A percentile compares a stretch with the other conserved stretches of the same genome.
Conservation (phyloP, 2,888 invertebrate species). For the Erebia ligea region DNA sequence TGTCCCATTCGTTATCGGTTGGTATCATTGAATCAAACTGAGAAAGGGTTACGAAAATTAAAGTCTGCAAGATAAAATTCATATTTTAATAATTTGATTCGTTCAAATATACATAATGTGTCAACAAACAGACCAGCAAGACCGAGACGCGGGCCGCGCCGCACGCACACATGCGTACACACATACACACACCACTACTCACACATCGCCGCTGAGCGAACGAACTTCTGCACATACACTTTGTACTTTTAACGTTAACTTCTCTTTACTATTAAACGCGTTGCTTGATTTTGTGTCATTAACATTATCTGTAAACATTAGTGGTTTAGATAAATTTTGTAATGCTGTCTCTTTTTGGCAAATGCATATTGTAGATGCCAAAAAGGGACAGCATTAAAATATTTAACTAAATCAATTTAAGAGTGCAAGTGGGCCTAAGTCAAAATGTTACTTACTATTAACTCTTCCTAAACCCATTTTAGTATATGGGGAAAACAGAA, state of each 20-base stretch:
- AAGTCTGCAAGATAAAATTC: constrained; percentile 65
- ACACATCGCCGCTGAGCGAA: constrained; percentile 48
- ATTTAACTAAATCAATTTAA: no score
- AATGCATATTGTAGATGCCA: no score
- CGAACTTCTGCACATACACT: constrained; percentile 79
- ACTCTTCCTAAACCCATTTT: no score
- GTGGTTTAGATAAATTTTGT: no score
- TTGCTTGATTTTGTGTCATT: constrained; percentile 34
- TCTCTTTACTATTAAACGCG: constrained; percentile 23
- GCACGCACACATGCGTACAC: constrained; percentile 48
- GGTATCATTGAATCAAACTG: no score
- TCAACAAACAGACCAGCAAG: constrained; percentile 82
- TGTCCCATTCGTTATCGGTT: no score
- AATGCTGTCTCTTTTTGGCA: no score
- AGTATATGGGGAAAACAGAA: no score
- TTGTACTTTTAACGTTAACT: constrained; percentile 65
- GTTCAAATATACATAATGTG: constrained; percentile 83
- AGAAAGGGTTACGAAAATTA: constrained; percentile 46
- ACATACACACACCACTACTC: constrained; percentile 47
- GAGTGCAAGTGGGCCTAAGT: no score
- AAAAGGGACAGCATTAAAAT: no score
- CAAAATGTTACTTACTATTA: no score
- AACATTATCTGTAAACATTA: no score
- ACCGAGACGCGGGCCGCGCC: constrained; percentile 60
- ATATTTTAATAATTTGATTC: constrained; percentile 83